A percentile compares a stretch with the other conserved stretches of the same genome.
Evolutionary conservation across 2,113 vertebrate genomes (phyloP).

Genomic region (Dicaeum eximium): DNA sequence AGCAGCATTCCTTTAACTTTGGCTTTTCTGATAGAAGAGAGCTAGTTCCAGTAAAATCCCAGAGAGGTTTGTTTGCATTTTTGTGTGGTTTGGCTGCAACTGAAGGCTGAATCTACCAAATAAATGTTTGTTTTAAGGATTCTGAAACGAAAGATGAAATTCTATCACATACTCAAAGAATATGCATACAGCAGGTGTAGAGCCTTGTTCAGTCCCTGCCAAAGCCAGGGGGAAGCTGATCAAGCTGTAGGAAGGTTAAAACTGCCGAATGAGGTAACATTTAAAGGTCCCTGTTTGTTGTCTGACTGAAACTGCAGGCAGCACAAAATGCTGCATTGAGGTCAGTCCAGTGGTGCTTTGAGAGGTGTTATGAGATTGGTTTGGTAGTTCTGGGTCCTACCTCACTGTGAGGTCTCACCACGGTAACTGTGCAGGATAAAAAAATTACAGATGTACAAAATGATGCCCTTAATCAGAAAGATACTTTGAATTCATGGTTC

Average conservation of each 20-base stretch:
- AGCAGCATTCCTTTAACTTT: neutral
- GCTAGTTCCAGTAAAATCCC: neutral
- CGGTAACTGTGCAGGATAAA: neutral
- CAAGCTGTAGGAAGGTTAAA: no score
- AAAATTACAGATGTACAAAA: neutral
- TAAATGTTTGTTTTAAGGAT: neutral
- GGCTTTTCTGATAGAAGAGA: neutral
- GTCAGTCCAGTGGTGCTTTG: neutral
- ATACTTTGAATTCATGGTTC: neutral
- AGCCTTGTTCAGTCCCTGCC: neutral
- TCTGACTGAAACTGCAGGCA: neutral
- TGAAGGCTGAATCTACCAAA: neutral
- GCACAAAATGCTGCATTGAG: neutral
- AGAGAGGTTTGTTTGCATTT: neutral
- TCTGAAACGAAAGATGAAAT: neutral
- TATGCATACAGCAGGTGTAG: neutral
- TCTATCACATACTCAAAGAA: neutral
- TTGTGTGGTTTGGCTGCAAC: neutral
- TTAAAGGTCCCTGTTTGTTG: neutral
- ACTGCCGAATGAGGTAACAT: neutral
- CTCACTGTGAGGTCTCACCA: neutral
- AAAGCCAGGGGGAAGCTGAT: neutral
- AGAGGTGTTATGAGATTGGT: neutral
- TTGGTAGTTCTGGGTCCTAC: neutral
- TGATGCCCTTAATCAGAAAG: neutral